These are phyloP conservation scores for Psittacara wagleri DNA, from an alignment of 2,113 vertebrate species.

Conservation along the genomic window DNA sequence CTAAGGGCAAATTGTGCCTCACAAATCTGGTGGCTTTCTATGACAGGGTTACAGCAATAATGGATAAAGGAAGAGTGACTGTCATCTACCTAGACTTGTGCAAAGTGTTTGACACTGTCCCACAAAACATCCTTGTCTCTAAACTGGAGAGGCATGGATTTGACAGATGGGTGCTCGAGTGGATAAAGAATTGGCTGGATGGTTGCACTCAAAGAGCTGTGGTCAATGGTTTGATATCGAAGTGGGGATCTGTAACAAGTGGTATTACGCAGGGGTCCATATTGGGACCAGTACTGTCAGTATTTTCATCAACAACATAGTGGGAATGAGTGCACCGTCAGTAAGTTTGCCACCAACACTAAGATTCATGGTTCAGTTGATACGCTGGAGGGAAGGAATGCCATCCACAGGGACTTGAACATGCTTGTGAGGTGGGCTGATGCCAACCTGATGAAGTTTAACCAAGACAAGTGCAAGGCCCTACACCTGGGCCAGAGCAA, in stretches of 20 bases:
- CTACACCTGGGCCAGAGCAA: neutral
- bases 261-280: neutral
- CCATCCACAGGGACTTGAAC: neutral
- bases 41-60: neutral
- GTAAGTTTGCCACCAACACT: neutral
- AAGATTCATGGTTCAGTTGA: neutral
- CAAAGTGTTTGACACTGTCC: neutral
- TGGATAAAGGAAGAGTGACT: neutral
- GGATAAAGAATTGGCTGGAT: neutral
- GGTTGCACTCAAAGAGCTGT: neutral
- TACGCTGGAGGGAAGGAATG: neutral
- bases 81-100: neutral
- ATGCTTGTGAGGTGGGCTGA: neutral
- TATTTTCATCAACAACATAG: neutral
- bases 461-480: neutral
- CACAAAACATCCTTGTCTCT: neutral
- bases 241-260: neutral
- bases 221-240: neutral
- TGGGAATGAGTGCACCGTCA: neutral
- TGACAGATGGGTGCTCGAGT: neutral
- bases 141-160: neutral
- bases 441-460: neutral
- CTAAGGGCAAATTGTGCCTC: neutral
- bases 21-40: neutral
- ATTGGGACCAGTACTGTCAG: neutral